Conservation (phyloP, 2,797 vertebrate genomes). For the Phyllotis vaccarum region DNA sequence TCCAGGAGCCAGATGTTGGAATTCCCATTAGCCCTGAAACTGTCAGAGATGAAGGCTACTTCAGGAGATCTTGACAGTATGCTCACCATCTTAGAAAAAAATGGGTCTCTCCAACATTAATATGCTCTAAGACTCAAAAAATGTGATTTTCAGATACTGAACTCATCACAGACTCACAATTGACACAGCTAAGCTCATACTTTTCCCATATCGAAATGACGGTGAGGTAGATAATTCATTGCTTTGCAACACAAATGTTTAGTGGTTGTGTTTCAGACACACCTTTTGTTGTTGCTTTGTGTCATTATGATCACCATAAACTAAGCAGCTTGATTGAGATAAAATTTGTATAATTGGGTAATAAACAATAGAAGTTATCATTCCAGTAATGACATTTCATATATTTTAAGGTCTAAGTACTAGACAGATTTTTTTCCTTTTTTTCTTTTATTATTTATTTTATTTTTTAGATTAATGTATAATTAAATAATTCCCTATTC, state of each 20-base stretch:
- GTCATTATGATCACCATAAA: neutral
- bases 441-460: neutral
- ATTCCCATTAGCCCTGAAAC: neutral
- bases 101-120: neutral
- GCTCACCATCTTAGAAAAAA: constrained; percentile 24
- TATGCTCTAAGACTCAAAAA: neutral
- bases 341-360: neutral
- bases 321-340: neutral
- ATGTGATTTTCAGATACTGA: neutral
- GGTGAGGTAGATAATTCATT: neutral
- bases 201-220: neutral
- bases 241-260: neutral
- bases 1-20: constrained; percentile 1
- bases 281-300: neutral
- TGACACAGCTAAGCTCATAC: neutral
- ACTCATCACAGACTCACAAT: neutral
- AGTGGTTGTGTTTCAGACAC: neutral
- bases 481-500: neutral
- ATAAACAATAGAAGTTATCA: neutral
- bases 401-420: neutral
- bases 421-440: neutral
- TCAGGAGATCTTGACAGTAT: neutral
- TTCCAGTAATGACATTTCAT: neutral
- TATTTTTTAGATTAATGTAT: neutral
- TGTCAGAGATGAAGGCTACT: constrained; percentile 28